Evolutionary conservation across 2,113 vertebrate genomes (phyloP).

Genomic region (Phrynosoma blainvillii): DNA sequence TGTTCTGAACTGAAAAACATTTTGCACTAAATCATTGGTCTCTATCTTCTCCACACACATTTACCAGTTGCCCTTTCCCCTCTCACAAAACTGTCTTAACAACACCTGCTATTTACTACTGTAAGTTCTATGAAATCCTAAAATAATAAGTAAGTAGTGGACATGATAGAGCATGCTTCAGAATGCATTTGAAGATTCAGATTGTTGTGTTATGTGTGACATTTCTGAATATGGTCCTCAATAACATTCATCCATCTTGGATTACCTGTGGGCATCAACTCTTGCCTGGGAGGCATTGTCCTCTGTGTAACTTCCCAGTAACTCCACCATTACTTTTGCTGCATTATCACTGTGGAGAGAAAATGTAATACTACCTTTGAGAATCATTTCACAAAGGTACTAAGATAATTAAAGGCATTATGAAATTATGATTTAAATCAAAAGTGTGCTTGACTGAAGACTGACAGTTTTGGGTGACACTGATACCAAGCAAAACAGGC

Average conservation of each 20-base stretch:
- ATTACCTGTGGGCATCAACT: conserved; percentile 95
- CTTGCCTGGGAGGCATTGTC: conserved; percentile 97
- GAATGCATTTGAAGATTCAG: neutral
- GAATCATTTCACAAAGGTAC: conserved; percentile 42
- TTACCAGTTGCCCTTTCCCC: neutral
- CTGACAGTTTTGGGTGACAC: conserved; percentile 48
- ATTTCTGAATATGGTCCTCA: conserved; percentile 10
- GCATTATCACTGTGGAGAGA: conserved; percentile 84
- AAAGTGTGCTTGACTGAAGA: conserved; percentile 54
- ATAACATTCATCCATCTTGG: neutral
- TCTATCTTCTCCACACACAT: neutral
- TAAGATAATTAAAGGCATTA: conserved; percentile 59
- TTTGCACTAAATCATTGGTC: neutral
- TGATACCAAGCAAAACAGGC: conserved; percentile 47
- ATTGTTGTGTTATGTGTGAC: neutral
- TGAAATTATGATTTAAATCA: conserved; percentile 57
- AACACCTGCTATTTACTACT: neutral
- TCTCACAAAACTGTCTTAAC: neutral
- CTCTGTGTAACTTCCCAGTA: conserved; percentile 97
- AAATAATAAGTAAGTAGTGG: neutral
- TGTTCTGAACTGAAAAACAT: neutral
- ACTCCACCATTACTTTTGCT: conserved; percentile 98
- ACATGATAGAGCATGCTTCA: neutral
- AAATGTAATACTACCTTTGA: conserved; percentile 37
- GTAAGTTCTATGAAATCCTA: neutral